Evolutionary conservation across 2,797 vertebrate species (phyloP).

Genomic region (Borostomias antarcticus): DNA sequence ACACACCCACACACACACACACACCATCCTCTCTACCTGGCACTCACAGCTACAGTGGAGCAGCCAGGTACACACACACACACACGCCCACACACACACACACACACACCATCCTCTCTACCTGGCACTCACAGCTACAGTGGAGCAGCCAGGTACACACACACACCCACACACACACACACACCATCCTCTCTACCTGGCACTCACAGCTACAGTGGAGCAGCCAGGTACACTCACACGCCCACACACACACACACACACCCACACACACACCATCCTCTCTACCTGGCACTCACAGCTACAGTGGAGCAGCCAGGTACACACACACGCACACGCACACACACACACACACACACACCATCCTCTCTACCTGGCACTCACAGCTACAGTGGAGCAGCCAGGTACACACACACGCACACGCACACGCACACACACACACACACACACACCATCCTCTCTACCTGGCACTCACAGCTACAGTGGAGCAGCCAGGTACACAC

Average conservation of each 20-base stretch:
- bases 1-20: neutral
- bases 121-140: slow-evolving; percentile 91
- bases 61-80: neutral
- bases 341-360: neutral
- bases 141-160: slow-evolving; percentile 89
- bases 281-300: too few relatives aligned
- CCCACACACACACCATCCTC: neutral
- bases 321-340: slow-evolving; percentile 3
- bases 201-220: slow-evolving; percentile 92
- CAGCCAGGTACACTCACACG: slow-evolving; percentile 81
- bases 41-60: neutral
- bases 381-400: neutral
- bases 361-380: too few relatives aligned
- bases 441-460: too few relatives aligned
- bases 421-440: neutral
- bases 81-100: neutral
- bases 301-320: too few relatives aligned
- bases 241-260: neutral
- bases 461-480: neutral
- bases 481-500: too few relatives aligned
- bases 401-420: slow-evolving; percentile 3
- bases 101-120: slow-evolving; percentile 72
- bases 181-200: slow-evolving; percentile 89
- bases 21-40: too few relatives aligned
- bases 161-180: too few relatives aligned